Conservation (phyloP, 1,140 invertebrate species). For the Drosophila varians region DNA sequence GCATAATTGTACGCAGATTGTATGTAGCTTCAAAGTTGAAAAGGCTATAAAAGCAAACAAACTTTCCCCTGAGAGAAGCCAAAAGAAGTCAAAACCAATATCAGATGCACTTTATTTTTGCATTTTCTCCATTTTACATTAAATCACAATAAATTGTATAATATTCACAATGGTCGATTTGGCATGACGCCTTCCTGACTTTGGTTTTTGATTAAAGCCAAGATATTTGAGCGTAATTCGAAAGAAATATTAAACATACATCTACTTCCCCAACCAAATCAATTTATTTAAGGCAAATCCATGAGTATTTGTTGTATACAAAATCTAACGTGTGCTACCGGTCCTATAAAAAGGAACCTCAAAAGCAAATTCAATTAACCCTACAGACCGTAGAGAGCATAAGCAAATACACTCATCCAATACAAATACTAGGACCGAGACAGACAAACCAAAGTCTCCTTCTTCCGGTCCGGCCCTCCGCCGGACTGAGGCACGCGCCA, state of each 20-base stretch:
- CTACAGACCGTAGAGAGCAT: conserved; percentile 76
- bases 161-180: conserved; percentile 20
- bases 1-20: conserved; percentile 71
- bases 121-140: conserved; percentile 9
- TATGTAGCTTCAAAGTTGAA: conserved; percentile 36
- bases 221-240: not conserved
- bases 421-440: conserved; percentile 60
- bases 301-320: conserved; percentile 48
- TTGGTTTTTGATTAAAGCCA: not conserved
- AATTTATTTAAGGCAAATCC: too few species aligned
- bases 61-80: conserved; percentile 25
- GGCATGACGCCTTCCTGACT: conserved; percentile 4
- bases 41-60: conserved; percentile 70
- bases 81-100: conserved; percentile 29
- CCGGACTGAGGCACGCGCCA: conserved; percentile 60
- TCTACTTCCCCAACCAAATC: too few species aligned
- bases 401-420: conserved; percentile 80
- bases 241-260: not conserved
- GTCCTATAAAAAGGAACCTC: conserved; percentile 51
- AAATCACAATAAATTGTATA: too few species aligned
- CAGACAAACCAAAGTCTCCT: conserved; percentile 42
- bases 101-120: conserved; percentile 38
- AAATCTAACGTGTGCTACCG: conserved; percentile 15
- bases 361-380: conserved; percentile 79
- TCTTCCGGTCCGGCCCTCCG: conserved; percentile 25